Percentiles rank a stretch among this genome's conserved stretches.
Evolutionary conservation across 2,888 invertebrate species (phyloP).

Genomic region (Ischnura elegans): DNA sequence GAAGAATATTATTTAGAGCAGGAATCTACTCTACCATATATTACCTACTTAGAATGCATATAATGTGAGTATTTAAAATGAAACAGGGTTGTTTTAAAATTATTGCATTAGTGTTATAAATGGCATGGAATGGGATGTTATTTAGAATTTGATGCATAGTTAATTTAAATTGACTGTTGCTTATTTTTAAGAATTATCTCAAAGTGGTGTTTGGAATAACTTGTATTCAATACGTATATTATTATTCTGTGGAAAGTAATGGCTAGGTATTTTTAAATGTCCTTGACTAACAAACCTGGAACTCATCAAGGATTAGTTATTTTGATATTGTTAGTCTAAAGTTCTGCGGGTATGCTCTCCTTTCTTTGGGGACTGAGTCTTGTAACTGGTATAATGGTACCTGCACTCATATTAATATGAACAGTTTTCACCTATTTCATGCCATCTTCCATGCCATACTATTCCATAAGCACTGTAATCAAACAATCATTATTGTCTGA

Average conservation of each 20-base stretch:
- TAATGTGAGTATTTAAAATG: neutral
- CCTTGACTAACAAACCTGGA: neutral
- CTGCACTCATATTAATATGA: neutral
- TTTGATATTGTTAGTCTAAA: neutral
- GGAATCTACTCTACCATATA: neutral
- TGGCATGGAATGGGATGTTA: neutral
- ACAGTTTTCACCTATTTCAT: neutral
- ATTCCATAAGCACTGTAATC: neutral
- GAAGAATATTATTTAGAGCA: neutral
- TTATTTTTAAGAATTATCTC: neutral
- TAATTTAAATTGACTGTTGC: neutral
- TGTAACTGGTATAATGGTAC: neutral
- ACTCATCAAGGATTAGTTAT: neutral
- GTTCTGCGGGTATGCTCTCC: neutral
- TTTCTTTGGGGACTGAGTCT: neutral
- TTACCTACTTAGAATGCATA: neutral
- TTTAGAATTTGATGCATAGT: neutral
- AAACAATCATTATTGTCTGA: neutral
- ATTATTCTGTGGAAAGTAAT: neutral
- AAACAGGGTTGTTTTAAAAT: slow-evolving; percentile 26
- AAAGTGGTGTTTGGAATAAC: neutral
- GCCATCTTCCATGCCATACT: neutral
- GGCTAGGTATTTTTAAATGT: neutral
- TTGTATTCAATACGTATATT: neutral
- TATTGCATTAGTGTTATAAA: neutral